phyloP scores from a whole-genome alignment of 2,797 vertebrate species.

The Pogoniulus pusillus region DNA sequence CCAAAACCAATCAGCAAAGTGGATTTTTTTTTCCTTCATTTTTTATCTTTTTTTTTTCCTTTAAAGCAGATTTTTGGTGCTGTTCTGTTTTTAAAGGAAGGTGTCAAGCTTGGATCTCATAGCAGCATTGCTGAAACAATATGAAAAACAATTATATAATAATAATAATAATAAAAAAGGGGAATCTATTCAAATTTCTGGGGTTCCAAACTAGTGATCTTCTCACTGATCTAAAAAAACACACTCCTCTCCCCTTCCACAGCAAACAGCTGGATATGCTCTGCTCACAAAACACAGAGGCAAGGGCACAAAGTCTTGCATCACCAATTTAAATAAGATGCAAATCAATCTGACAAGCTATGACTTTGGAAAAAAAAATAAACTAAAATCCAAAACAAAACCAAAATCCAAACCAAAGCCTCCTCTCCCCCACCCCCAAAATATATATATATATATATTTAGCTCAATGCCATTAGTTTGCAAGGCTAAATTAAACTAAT shows the following conservation, averaged over 20 bases:
- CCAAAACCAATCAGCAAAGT: not conserved
- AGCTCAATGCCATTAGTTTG: slow-evolving; percentile 87
- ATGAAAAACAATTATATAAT: slow-evolving; percentile 17
- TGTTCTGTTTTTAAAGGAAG: not conserved
- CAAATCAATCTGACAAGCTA: slow-evolving; percentile 78
- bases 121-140: slow-evolving; percentile 74
- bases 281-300: slow-evolving; percentile 74
- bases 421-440: not conserved
- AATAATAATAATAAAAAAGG: slow-evolving; percentile 7
- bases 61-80: slow-evolving; percentile 33
- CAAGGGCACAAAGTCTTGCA: slow-evolving; percentile 77
- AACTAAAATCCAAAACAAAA: too few species aligned
- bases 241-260: slow-evolving; percentile 19
- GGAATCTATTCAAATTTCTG: slow-evolving; percentile 27
- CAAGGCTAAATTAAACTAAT: slow-evolving; percentile 85
- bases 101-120: slow-evolving; percentile 53
- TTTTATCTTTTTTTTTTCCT: not conserved
- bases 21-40: not conserved
- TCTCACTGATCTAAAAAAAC: slow-evolving; percentile 55
- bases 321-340: slow-evolving; percentile 83
- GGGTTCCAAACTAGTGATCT: slow-evolving; percentile 47
- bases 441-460: slow-evolving; percentile 76
- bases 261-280: slow-evolving; percentile 54
- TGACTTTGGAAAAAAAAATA: slow-evolving; percentile 85
- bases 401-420: too few species aligned